Evolutionary conservation across 37 sponge, comb jelly and placozoan genomes (phyloP), one percentile per base, ranked within the genome.

Genomic region (Ianthella basta): DNA sequence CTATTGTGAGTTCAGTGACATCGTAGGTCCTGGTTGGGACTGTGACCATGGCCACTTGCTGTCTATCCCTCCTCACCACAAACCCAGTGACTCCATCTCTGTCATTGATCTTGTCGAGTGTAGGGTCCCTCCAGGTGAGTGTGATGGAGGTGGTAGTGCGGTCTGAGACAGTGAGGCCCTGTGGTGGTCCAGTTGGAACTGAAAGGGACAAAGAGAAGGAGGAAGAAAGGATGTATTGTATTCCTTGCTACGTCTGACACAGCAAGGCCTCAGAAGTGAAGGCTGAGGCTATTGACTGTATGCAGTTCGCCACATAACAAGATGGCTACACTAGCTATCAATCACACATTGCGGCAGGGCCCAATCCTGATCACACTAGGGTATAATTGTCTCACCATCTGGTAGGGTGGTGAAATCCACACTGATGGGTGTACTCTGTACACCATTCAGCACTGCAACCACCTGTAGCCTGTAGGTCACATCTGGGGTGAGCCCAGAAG

Each of bases 131-230:
- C 78, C 78, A 75, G n/a, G 78, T 75, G 21, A 75, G 44, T 21
- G 1, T 41, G 37, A 75, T 36, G 37, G 78, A 24, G n/a, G 54
- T 40, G 40, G 50, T 50, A 75, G 8, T 23, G 21, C n/a, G 23
- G 44, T 10, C 13, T 23, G 8, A 15, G 1, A 75, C 54, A 25
- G 3, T 6, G 25, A 75, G 23, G 54, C 40, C 40, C 21, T 18
- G 21, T 8, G 54, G 44, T 75, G 78, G 78, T 53, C 78, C 78
- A 75, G 24, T 75, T 13, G 78, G 78, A 53, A 41, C 78, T 75
- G 78, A 25, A 23, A 61, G n/a, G 63, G 27, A 61, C 59, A 56
- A 15, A 56, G n/a, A 27, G 25, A 61, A 61, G 63, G 10, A 61
- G 50, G 8, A 8, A 44, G 50, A 8, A 10, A 8, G 8, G 50